Evolutionary conservation across 2,888 invertebrate species (phyloP).

Genomic region (Agrilus mali): DNA sequence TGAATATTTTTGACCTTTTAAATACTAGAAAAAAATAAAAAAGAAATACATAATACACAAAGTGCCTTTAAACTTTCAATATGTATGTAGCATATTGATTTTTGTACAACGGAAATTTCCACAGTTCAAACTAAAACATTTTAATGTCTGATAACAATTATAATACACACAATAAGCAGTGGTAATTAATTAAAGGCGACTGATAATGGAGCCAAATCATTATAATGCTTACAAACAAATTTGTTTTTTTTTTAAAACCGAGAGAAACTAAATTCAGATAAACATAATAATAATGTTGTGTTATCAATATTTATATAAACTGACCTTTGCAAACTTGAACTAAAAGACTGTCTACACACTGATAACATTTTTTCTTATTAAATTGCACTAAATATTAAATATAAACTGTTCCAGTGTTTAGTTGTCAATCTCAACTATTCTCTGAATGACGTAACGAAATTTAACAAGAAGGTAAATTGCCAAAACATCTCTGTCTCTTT

Average conservation of each 20-base stretch:
- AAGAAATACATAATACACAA: background rate
- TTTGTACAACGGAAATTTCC: conserved; percentile 8
- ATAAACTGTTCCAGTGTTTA: background rate
- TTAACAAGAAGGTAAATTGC: too few species aligned
- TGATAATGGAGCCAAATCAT: background rate
- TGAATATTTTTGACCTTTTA: too few species aligned
- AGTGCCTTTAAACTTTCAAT: background rate
- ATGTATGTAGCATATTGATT: conserved; percentile 6
- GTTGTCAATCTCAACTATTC: background rate
- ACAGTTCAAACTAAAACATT: background rate
- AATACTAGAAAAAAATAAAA: too few species aligned
- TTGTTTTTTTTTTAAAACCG: background rate
- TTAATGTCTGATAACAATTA: too few species aligned
- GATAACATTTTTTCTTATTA: conserved; percentile 11
- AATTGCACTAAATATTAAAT: too few species aligned
- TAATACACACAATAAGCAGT: too few species aligned
- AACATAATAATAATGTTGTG: background rate
- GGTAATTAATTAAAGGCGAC: too few species aligned
- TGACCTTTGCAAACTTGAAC: conserved; percentile 15
- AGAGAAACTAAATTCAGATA: conserved; percentile 1
- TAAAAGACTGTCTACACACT: conserved; percentile 13
- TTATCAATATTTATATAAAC: conserved; percentile 8
- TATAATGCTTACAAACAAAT: background rate
- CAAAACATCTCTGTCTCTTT: too few species aligned
- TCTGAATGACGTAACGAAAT: conserved; percentile 2